Conservation (phyloP, 2,888 invertebrate genomes). For the Dasysyrphus albostriatus region DNA sequence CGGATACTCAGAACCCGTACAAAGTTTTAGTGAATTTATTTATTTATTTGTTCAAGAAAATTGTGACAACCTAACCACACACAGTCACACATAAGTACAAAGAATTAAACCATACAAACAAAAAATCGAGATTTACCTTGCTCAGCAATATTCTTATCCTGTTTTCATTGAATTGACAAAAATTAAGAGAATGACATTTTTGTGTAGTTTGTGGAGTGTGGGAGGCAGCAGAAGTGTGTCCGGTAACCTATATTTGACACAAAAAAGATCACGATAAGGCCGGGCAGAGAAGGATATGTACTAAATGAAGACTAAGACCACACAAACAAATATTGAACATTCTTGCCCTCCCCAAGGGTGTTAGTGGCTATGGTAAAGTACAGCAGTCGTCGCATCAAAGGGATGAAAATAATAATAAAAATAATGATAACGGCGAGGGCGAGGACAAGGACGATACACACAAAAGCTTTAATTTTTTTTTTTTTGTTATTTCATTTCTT, state of each 20-base stretch:
- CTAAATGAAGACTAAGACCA: constrained; percentile 6
- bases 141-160: constrained; percentile 59
- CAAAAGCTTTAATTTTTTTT: constrained; percentile 53
- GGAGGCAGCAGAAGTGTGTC: constrained; percentile 29
- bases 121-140: constrained; percentile 47
- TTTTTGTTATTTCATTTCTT: not conserved
- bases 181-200: constrained; percentile 50
- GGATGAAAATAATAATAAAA: constrained; percentile 66
- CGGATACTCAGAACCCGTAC: constrained; percentile 9
- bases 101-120: constrained; percentile 26
- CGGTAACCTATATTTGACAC: constrained; percentile 34
- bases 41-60: constrained; percentile 56
- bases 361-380: not conserved
- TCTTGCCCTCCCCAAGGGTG: constrained; percentile 18
- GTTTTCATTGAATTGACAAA: constrained; percentile 65
- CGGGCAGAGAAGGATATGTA: constrained; percentile 1
- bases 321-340: constrained; percentile 9
- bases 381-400: constrained; percentile 47
- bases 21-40: constrained; percentile 39
- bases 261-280: constrained; percentile 46
- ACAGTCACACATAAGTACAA: constrained; percentile 3
- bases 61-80: constrained; percentile 26
- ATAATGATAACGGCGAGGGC: constrained; percentile 65
- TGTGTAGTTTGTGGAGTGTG: not conserved
- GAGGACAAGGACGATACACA: constrained; percentile 54